Base-by-base conservation (phyloP, 2,888 invertebrate genomes). In the Ophion slaviceki region DNA sequence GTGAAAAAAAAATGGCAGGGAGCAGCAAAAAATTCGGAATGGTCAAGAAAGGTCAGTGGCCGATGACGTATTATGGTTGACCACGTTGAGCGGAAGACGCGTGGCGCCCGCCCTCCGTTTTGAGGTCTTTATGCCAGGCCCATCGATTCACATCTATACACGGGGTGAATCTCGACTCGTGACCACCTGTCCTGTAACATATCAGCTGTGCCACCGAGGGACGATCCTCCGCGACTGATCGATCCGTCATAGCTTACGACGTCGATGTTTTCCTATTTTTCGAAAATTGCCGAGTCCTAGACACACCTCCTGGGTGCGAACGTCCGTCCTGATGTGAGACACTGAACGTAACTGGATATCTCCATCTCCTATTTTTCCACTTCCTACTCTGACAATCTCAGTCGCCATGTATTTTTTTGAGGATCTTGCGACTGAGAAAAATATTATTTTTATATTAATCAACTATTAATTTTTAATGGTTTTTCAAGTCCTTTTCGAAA, bases 241-340 rank as follows among this genome's bases (percentile, higher is more conserved):
- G 90, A 92, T 93, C 92, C 86, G 90, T 93, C 92, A 92, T 87
- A 87, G 88, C 90, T 89, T 57, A 6, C 89, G 89, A 82, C 40
- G 36, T 70, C 79, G 86, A 45, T 78, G 64, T 1, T 61, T 61
- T 82, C 14, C 8, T 32, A 20, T 36, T 47, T 53, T 53, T 20
- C 81, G 10, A 70, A 68, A 77, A 62, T 14, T 59, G n/a, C 53
- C 66, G 59, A 32, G 61, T 32, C 68, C 24, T 11, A 14, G 32
- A 59, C 17, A 5, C 67, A 45, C 45, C 61, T 61, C 61, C 53
- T 40, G 47, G 45, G 24, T n/a, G 28, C 61, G 53, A 61, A 67
- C 24, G n/a, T 76, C 66, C 24, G 47, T 71, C 17, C 2, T 10
- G 14, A 61, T 62, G 24, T 61, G 76, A 66, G 71, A 72, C 45